phyloP scores from a whole-genome alignment of 2,113 vertebrate genomes.

The Aix galericulata region DNA sequence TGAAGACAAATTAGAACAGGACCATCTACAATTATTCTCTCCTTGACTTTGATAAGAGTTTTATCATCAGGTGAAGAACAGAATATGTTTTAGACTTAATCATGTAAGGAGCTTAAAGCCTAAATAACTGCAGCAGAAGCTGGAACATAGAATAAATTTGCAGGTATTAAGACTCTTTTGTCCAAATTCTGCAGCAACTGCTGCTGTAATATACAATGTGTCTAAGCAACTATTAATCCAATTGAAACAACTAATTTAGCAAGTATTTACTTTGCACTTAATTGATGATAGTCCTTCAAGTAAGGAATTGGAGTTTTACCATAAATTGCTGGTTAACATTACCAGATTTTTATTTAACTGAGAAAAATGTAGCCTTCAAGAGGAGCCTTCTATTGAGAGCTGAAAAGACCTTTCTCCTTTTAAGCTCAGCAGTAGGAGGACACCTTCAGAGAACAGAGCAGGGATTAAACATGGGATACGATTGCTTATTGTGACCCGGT shows the following conservation, averaged over 20 bases:
- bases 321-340: not conserved
- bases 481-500: not conserved
- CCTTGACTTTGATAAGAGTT: not conserved
- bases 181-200: not conserved
- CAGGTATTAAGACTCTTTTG: not conserved
- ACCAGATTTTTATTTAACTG: not conserved
- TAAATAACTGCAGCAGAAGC: not conserved
- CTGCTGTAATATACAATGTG: not conserved
- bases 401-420: not conserved
- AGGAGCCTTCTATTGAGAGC: not conserved
- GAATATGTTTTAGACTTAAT: not conserved
- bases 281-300: not conserved
- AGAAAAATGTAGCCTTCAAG: not conserved
- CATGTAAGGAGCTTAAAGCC: not conserved
- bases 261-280: not conserved
- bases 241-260: not conserved
- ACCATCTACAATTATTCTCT: not conserved
- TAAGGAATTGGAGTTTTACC: not conserved
- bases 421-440: not conserved
- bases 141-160: not conserved
- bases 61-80: not conserved
- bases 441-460: not conserved
- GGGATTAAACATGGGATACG: not conserved
- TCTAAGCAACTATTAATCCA: not conserved
- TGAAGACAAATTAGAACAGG: not conserved